Percentiles rank a stretch among this genome's conserved stretches.
Evolutionary conservation across 92 coral and sea anemone genomes (phyloP).

Genomic region (Zoanthus gigantus): DNA sequence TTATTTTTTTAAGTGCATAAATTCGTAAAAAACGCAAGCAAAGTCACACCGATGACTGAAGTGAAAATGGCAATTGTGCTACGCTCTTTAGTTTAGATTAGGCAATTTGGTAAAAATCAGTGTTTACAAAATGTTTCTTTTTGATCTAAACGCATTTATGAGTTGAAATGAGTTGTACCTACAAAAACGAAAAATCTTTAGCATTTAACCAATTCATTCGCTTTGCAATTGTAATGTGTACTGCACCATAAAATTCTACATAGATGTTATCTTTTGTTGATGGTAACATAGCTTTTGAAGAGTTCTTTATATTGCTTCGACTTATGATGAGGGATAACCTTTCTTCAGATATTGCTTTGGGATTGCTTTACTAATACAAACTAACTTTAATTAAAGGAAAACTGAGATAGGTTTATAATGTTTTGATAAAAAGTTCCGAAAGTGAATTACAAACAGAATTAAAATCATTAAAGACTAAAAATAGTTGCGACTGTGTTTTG

Average conservation of each 20-base stretch:
- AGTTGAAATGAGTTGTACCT: background rate
- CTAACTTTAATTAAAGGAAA: background rate
- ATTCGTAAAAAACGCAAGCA: too few species aligned
- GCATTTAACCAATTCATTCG: background rate
- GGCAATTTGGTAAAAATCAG: background rate
- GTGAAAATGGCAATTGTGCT: too few species aligned
- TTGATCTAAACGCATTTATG: background rate
- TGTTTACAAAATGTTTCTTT: background rate
- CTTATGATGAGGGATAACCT: background rate
- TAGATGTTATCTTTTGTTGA: too few species aligned
- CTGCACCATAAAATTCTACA: too few species aligned
- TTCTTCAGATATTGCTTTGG: slow-evolving; percentile 2
- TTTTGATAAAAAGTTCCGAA: slow-evolving; percentile 44
- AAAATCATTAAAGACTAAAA: background rate
- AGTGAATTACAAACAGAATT: slow-evolving; percentile 14
- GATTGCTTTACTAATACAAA: background rate
- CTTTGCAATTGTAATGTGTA: too few species aligned
- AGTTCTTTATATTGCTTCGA: background rate
- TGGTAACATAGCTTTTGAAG: background rate
- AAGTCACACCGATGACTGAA: too few species aligned
- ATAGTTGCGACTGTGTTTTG: slow-evolving; percentile 3
- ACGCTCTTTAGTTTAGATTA: too few species aligned
- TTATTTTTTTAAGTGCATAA: too few species aligned
- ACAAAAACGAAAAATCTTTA: background rate
- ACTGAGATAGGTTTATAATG: slow-evolving; percentile 9